A percentile compares a stretch with the other conserved stretches of the same genome.
phyloP scores from a whole-genome alignment of 1,140 invertebrate species.

The Zophobas atratus region DNA sequence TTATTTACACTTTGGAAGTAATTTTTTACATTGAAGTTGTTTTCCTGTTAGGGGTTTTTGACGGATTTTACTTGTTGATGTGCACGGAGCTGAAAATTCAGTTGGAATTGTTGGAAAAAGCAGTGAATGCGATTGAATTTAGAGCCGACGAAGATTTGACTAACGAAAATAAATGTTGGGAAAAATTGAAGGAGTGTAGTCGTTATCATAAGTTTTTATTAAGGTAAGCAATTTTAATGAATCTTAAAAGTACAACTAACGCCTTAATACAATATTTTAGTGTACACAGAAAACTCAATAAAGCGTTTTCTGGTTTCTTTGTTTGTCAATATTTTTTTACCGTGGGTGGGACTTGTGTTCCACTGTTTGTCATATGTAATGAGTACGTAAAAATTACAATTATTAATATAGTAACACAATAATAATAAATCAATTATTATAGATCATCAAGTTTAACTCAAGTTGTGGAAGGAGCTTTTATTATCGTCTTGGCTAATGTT shows the following conservation, averaged over 20 bases:
- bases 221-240: constrained; percentile 1
- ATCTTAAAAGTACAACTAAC: neutral
- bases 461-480: neutral
- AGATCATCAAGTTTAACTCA: neutral
- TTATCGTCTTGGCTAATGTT: neutral
- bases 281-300: neutral
- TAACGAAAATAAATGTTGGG: neutral
- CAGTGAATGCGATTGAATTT: neutral
- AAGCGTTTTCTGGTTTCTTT: neutral
- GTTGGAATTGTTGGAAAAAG: neutral
- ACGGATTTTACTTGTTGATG: constrained; percentile 7
- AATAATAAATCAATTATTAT: neutral
- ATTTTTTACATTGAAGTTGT: constrained; percentile 9
- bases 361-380: neutral
- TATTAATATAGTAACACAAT: neutral
- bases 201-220: constrained; percentile 4
- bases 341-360: neutral
- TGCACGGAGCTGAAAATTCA: neutral
- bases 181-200: neutral
- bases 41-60: neutral
- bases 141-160: neutral
- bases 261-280: neutral
- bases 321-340: constrained; percentile 2
- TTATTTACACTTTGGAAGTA: constrained; percentile 10
- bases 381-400: neutral